Evolutionary conservation across 2,797 vertebrate species (phyloP), one percentile per base, ranked within the genome.

Genomic region (Distichodus sexfasciatus): DNA sequence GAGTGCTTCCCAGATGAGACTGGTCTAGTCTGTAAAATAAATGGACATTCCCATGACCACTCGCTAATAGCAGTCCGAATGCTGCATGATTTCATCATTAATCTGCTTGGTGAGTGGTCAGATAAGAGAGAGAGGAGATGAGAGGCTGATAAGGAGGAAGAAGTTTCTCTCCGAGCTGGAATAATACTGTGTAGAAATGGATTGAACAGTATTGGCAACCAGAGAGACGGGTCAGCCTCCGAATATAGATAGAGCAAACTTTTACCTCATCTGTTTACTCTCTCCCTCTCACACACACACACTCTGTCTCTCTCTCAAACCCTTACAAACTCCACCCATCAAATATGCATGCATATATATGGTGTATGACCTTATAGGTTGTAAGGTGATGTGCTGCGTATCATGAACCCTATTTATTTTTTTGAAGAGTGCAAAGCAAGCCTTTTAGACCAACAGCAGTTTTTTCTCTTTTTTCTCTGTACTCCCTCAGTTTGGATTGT

Each of bases 211-310:
- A 78, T 69, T 78, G 79, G 79, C 71, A 75, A 57, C 76, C 80
- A 79, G 60, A 79, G 60, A 63, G 63, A 60, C 72, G 66, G 75
- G 64, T 41, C 76, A 74, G 53, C 79, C 80, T 54, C 73, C 50
- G 43, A 40, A 80, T 77, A 86, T 83, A 76, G 71, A 82, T 82
- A 80, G n/a, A 71, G 76, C 61, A 72, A 82, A 84, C 77, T 72
- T 66, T 75, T 62, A 35, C 11, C 72, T 77, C 79, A 87, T 87
- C 83, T 84, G 80, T 87, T 85, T 76, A 83, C 84, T 79, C 69
- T 84, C 80, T 79, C 81, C 78, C 74, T 61, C 46, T 47, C 31
- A 17, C 11, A n/a, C n/a, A n/a, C n/a, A n/a, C n/a, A n/a, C n/a
- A n/a, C n/a, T n/a, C n/a, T n/a, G n/a, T n/a, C n/a, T n/a, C n/a